Evolutionary conservation across 1,140 invertebrate species (phyloP).

Genomic region (Andrena cerasifolii): DNA sequence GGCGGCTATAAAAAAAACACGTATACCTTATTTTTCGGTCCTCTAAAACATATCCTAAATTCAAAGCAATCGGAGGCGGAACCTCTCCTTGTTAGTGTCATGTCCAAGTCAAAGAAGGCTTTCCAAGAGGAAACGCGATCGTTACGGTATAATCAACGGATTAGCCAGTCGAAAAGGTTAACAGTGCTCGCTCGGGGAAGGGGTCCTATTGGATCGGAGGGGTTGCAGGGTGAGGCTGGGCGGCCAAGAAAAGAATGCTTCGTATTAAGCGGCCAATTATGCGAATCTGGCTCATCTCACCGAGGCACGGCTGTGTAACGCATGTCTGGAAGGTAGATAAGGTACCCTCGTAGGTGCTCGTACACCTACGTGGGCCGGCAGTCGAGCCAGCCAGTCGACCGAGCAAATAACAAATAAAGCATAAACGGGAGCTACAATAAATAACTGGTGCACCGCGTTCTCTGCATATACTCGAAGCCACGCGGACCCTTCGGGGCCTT

Average conservation of each 20-base stretch:
- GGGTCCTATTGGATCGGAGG: slow-evolving; percentile 14
- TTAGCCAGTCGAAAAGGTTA: background rate
- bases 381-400: slow-evolving; percentile 42
- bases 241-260: background rate
- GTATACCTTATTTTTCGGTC: too few species aligned
- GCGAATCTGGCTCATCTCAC: slow-evolving; percentile 54
- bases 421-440: slow-evolving; percentile 77
- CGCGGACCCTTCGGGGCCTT: slow-evolving; percentile 53
- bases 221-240: background rate
- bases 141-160: slow-evolving; percentile 24
- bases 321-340: slow-evolving; percentile 55
- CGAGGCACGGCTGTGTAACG: slow-evolving; percentile 43
- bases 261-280: slow-evolving; percentile 58
- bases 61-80: too few species aligned
- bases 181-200: background rate
- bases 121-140: background rate
- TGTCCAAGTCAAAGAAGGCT: too few species aligned
- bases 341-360: slow-evolving; percentile 37
- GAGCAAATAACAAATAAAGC: slow-evolving; percentile 77
- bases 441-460: slow-evolving; percentile 73
- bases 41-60: too few species aligned
- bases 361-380: slow-evolving; percentile 44
- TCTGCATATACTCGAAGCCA: slow-evolving; percentile 47
- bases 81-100: too few species aligned
- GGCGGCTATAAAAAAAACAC: too few species aligned